Percentiles rank a stretch among this genome's conserved stretches.
Conservation (phyloP, 2,888 invertebrate species). For the Spialia ferax region DNA sequence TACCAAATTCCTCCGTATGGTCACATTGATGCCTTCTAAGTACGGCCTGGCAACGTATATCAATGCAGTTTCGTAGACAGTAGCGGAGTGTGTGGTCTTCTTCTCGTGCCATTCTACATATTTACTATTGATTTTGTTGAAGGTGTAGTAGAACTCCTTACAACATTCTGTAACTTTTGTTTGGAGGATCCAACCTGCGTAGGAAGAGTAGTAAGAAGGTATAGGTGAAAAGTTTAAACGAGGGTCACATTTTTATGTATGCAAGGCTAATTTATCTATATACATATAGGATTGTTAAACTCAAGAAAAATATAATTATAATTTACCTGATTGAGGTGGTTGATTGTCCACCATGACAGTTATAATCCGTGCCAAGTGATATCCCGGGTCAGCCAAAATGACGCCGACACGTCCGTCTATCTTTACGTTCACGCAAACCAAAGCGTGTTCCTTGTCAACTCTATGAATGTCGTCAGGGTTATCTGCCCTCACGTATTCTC, state of each 20-base stretch:
- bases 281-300: too few relatives aligned
- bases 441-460: conserved; percentile 24
- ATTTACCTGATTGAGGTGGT: conserved; percentile 19
- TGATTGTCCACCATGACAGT: conserved; percentile 17
- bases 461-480: background rate
- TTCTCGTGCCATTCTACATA: conserved; percentile 26
- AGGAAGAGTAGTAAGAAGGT: background rate
- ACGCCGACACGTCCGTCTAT: conserved; percentile 16
- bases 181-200: conserved; percentile 17
- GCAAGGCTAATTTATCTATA: too few relatives aligned
- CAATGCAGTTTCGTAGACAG: background rate
- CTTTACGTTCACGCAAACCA: conserved; percentile 6
- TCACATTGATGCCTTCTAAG: conserved; percentile 20
- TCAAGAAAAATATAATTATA: too few relatives aligned
- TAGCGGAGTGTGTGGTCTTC: background rate
- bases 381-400: conserved; percentile 27
- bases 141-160: conserved; percentile 13
- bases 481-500: background rate
- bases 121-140: background rate
- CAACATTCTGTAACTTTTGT: background rate
- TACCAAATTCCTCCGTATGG: conserved; percentile 17
- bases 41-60: conserved; percentile 26
- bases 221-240: too few relatives aligned
- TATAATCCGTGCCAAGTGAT: conserved; percentile 9
- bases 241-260: too few relatives aligned